Percentiles rank a stretch among this genome's conserved stretches.
These are phyloP conservation scores for Leptinotarsa haldemani DNA, from an alignment of 2,888 invertebrate species.

Conservation along the genomic window DNA sequence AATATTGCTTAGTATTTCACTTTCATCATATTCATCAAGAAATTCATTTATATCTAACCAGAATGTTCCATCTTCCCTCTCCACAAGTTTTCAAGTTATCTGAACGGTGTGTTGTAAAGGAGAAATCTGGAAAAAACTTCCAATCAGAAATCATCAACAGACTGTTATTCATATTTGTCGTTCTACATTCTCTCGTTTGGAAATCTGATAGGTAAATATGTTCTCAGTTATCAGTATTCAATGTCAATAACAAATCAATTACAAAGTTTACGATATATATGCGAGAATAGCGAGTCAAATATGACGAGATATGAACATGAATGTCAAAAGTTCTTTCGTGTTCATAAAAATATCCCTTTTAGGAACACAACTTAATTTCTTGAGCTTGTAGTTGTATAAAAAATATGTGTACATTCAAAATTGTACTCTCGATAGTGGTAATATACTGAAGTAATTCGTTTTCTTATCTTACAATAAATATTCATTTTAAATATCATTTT, in stretches of 20 bases:
- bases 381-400: no score
- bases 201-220: not conserved
- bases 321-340: not conserved
- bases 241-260: slow-evolving; percentile 16
- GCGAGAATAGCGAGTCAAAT: not conserved
- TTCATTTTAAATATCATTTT: no score
- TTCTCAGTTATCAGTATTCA: slow-evolving; percentile 1
- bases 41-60: no score
- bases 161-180: not conserved
- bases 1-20: no score
- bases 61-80: no score
- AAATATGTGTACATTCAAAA: not conserved
- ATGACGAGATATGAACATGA: slow-evolving; percentile 15
- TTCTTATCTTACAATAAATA: no score
- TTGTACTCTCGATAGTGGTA: not conserved
- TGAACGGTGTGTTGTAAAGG: no score
- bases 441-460: not conserved
- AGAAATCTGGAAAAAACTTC: no score
- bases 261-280: not conserved
- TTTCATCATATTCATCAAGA: no score
- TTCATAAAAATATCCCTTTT: not conserved
- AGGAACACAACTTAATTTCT: no score
- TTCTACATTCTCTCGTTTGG: not conserved
- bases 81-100: no score
- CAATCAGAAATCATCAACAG: not conserved